phyloP scores from a whole-genome alignment of 2,888 invertebrate species.

The Ophion obscuratus region DNA sequence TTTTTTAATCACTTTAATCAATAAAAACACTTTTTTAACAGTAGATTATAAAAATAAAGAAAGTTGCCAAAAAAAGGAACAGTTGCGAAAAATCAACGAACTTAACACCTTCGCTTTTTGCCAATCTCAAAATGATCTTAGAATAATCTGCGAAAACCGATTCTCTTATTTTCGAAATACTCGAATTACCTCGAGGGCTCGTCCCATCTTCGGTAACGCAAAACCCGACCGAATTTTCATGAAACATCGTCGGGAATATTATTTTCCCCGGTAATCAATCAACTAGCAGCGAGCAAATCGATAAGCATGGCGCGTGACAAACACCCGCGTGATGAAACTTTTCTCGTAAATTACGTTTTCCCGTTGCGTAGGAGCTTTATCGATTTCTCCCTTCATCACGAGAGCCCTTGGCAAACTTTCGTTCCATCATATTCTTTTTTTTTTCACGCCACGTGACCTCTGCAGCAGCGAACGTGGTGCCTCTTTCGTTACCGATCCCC shows the following conservation, averaged over 20 bases:
- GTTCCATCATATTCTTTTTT: not conserved
- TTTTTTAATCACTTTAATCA: too few relatives aligned
- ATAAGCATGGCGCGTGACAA: constrained; percentile 6
- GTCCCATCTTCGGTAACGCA: not conserved
- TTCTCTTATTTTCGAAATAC: not conserved
- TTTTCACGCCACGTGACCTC: not conserved
- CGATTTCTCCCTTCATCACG: constrained; percentile 32
- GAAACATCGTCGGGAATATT: not conserved
- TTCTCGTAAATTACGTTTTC: constrained; percentile 52
- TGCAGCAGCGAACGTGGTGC: not conserved
- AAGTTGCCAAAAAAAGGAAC: too few relatives aligned
- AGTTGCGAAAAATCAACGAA: too few relatives aligned
- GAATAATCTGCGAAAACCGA: not conserved
- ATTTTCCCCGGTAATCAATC: constrained; percentile 6
- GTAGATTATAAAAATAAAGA: too few relatives aligned
- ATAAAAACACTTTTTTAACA: too few relatives aligned
- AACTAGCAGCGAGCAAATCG: not conserved
- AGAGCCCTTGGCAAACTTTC: constrained; percentile 41
- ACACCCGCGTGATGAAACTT: constrained; percentile 17
- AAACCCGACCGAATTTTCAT: not conserved
- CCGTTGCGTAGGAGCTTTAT: constrained; percentile 37
- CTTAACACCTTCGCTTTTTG: too few relatives aligned
- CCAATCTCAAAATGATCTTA: not conserved
- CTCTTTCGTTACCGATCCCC: constrained; percentile 4
- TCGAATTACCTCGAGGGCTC: not conserved